Base-by-base conservation (phyloP, 2,113 vertebrate genomes). In the Cichladusa arquata region DNA sequence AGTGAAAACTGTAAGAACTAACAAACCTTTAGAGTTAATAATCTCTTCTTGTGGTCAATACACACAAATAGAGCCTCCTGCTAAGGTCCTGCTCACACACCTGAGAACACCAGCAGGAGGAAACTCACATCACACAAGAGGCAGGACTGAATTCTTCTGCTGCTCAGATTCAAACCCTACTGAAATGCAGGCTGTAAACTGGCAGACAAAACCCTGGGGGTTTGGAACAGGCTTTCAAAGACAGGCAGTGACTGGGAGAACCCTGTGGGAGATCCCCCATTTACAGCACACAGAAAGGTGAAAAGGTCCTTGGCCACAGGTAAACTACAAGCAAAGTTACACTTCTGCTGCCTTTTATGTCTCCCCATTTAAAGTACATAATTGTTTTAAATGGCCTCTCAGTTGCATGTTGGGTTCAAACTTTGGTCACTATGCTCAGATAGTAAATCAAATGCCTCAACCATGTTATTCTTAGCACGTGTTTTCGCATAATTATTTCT, bases 361-460 rank as follows among this genome's bases (percentile, higher is more conserved):
- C 64, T 96, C 66, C 31, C 64, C 13, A 56, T 92, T 94, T 88
- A 81, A 93, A 95, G 62, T 2, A 86, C 40, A 2, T 85, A 96
- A 95, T 95, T 92, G 77, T 92, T 93, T 92, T 92, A 96, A 97
- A 97, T 5, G 47, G 71, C 42, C 62, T 91, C 67, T 86, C 14
- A 1, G 26, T 67, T 83, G 42, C 83, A 58, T 19, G 44, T 65
- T 80, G 38, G 65, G 91, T 95, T 96, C 92, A 96, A 90, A 64
- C 86, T 57, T 51, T 86, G 95, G 95, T 92, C 95, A 94, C 96
- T 94, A 88, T 5, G 54, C 66, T 89, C 71, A 61, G 66, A 88
- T 94, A 97, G 95, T 92, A 85, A 97, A 93, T 82, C 89, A 93
- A 96, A 96, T 89, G 94, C 95, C 70, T 92, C 72, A 86, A 45